Base-by-base conservation (phyloP, 2,888 invertebrate species). In the Lathronympha strigana region DNA sequence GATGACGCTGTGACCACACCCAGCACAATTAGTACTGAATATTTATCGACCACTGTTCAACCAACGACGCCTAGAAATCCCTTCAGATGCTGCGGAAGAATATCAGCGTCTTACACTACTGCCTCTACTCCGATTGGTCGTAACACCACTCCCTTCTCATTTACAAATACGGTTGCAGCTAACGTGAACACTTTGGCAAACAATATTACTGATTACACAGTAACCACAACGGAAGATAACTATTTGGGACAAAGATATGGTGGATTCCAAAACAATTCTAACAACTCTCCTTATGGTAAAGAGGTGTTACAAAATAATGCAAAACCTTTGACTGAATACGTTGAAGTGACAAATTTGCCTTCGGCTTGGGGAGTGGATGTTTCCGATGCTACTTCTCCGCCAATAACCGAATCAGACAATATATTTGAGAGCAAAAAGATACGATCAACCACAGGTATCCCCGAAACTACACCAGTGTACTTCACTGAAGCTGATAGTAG, bases 101-200 rank as follows among this genome's bases (percentile, higher is more conserved):
- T 90, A 77, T 88, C 91, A 66, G 91, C 90, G 3, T 90, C 91
- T 17, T 91, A 92, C 67, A 91, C 89, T 13, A 84, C 90, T 40
- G 79, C 87, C 1, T 73, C 89, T 0, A 83, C 86, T 4, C 77
- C 83, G 0, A 74, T 74, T 67, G 77, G 77, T 2, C 60, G 73
- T 8, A 77, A 82, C 17, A 83, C 83, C 5, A 82, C 87, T 5
- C 83, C 92, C 5, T 88, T 91, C n/a, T 84, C 92, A 4, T 91
- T 89, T 53, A 90, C 92, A 0, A 93, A 93, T 53, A 88, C 88
- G 19, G 88, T 92, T 19, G 80, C 85, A 40, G 75, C 74, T 17
- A 86, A 80, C 54, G 71, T 80, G 0, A 87, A 86, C 61, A 81
- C 78, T 15, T 71, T 82, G 11, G 71, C 77, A 38, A 84, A 76